Conservation (phyloP, 37 sponge, comb jelly and placozoan species). For the Eunapius fragilis region DNA sequence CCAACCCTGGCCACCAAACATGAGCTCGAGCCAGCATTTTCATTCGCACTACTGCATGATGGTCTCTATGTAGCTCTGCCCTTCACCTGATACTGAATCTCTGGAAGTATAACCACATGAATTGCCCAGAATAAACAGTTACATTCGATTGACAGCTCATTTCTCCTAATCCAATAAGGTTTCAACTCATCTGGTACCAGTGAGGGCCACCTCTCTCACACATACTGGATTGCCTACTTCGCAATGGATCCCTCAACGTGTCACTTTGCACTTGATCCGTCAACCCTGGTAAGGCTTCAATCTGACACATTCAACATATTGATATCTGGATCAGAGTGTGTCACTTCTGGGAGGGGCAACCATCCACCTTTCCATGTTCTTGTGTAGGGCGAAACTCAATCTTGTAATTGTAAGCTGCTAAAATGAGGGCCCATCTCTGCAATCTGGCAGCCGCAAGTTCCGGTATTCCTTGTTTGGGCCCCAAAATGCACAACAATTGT, state of each 20-base stretch:
- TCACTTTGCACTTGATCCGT: background rate
- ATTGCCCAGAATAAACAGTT: conserved; percentile 50
- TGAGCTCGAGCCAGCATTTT: conserved; percentile 50
- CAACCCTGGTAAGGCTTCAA: conserved; percentile 8
- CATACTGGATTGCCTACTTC: conserved; percentile 45
- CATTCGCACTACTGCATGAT: conserved; percentile 59
- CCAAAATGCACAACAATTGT: conserved; percentile 25
- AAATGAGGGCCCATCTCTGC: conserved; percentile 33
- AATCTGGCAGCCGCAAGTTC: conserved; percentile 49
- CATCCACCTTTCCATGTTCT: conserved; percentile 64
- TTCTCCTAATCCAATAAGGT: conserved; percentile 12
- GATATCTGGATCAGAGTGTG: conserved; percentile 10
- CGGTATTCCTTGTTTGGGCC: conserved; percentile 41
- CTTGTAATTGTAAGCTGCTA: conserved; percentile 51
- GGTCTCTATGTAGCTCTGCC: conserved; percentile 31
- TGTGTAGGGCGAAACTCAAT: conserved; percentile 60
- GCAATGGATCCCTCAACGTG: conserved; percentile 40
- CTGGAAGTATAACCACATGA: conserved; percentile 31
- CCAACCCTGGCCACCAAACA: conserved; percentile 52
- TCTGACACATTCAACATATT: conserved; percentile 25
- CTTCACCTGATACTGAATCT: background rate
- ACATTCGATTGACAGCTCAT: conserved; percentile 31
- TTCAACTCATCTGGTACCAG: background rate
- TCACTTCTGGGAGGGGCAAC: conserved; percentile 40
- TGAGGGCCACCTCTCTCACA: conserved; percentile 36